Evolutionary conservation across 1,140 invertebrate genomes (phyloP).

Genomic region (Phthorimaea operculella): DNA sequence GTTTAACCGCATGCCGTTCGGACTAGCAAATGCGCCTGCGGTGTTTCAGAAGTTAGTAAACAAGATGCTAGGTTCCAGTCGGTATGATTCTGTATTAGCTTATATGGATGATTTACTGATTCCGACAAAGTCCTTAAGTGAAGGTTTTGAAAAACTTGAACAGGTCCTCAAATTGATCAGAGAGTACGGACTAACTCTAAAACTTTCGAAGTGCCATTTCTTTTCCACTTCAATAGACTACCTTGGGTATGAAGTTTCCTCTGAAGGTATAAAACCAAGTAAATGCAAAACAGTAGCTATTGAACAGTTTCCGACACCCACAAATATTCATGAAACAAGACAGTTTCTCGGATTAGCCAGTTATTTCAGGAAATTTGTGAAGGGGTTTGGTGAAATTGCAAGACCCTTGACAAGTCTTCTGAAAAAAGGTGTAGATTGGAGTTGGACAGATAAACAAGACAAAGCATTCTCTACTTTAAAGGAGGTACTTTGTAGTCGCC

Average conservation of each 20-base stretch:
- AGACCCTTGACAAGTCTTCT: not conserved
- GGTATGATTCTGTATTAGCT: not conserved
- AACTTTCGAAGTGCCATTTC: not conserved
- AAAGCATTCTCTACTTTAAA: not conserved
- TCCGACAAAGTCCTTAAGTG: not conserved
- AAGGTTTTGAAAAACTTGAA: not conserved
- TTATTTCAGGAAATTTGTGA: conserved; percentile 7
- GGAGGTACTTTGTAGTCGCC: not conserved
- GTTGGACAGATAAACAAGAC: not conserved
- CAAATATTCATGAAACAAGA: conserved; percentile 1
- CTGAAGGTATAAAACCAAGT: conserved; percentile 1
- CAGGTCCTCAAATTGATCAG: not conserved
- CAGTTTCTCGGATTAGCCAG: conserved; percentile 6
- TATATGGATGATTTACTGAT: conserved; percentile 4
- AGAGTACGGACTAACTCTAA: not conserved
- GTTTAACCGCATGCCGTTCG: conserved; percentile 6
- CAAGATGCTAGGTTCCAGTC: not conserved
- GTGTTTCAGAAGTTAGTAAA: conserved; percentile 3
- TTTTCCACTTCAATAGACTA: not conserved
- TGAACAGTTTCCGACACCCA: not conserved
- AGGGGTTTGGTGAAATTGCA: conserved; percentile 3
- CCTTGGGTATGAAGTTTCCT: not conserved
- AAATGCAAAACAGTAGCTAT: not conserved
- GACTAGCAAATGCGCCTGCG: conserved; percentile 1
- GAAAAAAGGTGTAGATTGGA: not conserved